Base-by-base conservation (phyloP, 2,888 invertebrate genomes). In the Tachina lurida region DNA sequence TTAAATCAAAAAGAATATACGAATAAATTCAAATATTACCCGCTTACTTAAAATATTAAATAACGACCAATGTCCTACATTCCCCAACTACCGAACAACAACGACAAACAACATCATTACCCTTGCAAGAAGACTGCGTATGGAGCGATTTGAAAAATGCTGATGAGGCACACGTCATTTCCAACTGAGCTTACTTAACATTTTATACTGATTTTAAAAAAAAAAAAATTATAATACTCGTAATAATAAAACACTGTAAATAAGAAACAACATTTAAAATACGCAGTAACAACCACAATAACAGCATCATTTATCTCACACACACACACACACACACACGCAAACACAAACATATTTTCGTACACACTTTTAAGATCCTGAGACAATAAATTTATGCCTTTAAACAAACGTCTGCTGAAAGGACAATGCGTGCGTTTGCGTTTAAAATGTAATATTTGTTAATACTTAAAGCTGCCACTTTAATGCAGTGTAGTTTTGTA, bases 121-220 rank as follows among this genome's bases (percentile, higher is more conserved):
- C 76, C 78, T 74, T 81, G 56, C 63, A 74, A 58, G 41, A 54
- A 22, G 60, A 68, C 74, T 52, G 49, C 54, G 0, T 68, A 56
- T 47, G 67, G 45, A 75, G 47, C 13, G 43, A 54, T 52, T 73
- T 79, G 67, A 74, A 84, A 86, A 86, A 84, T 82, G 88, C 88
- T 87, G 88, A 88, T 88, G 84, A 78, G 84, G 87, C 87, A 87
- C 86, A 88, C 86, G 88, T 87, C 84, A 84, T 84, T 81, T 81
- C 83, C 87, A 85, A 84, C 80, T 78, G 78, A 63, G 87, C 74
- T 82, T 86, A 86, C 79, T 87, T 78, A 78, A 84, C 71, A 80
- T 76, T 76, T 83, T 74, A 71, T 80, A 65, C 80, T 79, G 84
- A 74, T 71, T 78, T 79, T 62, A 60, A 73, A 70, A 12, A 54